Conservation (phyloP, 2,888 invertebrate genomes). For the Geophilus truncorum region DNA sequence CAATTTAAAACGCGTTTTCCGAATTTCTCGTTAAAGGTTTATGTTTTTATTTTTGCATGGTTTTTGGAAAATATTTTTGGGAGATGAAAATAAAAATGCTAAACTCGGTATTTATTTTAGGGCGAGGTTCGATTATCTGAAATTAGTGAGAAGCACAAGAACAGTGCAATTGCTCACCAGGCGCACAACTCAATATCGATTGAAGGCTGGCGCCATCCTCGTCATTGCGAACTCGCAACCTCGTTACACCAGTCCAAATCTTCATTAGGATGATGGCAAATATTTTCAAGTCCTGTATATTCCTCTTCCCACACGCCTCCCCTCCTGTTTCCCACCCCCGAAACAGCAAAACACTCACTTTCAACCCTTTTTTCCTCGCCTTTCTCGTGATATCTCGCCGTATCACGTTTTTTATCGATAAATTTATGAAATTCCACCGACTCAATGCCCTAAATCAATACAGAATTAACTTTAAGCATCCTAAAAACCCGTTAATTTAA, state of each 20-base stretch:
- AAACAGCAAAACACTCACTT: too few species aligned
- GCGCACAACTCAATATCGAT: constrained; percentile 10
- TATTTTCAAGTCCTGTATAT: neutral
- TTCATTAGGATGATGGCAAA: neutral
- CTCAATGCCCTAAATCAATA: too few species aligned
- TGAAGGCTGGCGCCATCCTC: constrained; percentile 5
- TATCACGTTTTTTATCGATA: too few species aligned
- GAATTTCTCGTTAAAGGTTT: too few species aligned
- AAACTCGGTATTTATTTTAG: neutral
- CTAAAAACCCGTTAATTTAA: too few species aligned
- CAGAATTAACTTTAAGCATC: too few species aligned
- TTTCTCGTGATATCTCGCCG: too few species aligned
- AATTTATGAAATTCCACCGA: too few species aligned
- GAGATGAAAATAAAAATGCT: neutral
- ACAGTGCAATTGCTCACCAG: neutral
- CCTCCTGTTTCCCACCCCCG: neutral
- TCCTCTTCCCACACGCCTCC: neutral
- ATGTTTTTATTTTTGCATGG: too few species aligned
- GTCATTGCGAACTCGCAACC: constrained; percentile 10
- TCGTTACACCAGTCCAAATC: neutral
- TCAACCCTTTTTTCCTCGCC: too few species aligned
- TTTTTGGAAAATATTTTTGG: too few species aligned
- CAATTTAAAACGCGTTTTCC: too few species aligned
- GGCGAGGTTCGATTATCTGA: neutral
- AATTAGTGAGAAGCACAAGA: neutral